These are phyloP conservation scores for Neotragus moschatus DNA, from an alignment of 2,113 vertebrate genomes.

Conservation along the genomic window DNA sequence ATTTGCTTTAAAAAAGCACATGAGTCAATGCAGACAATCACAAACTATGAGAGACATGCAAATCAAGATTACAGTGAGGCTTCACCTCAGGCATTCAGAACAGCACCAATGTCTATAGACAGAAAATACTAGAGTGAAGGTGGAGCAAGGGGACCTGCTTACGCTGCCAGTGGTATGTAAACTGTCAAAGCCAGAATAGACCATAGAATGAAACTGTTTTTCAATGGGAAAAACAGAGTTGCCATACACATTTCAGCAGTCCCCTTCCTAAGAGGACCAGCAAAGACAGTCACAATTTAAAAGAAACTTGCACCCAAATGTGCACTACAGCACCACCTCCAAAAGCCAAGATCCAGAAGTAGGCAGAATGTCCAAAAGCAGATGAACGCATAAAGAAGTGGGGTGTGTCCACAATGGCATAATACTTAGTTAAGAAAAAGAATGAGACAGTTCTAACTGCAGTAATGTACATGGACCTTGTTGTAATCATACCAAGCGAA, in stretches of 20 bases:
- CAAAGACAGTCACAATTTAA: neutral
- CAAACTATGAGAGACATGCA: neutral
- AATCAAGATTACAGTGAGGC: neutral
- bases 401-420: neutral
- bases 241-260: neutral
- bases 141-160: neutral
- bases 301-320: neutral
- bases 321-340: neutral
- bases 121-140: neutral
- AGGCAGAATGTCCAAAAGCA: neutral
- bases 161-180: neutral
- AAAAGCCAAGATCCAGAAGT: neutral
- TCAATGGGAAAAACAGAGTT: neutral
- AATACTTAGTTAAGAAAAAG: neutral
- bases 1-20: neutral
- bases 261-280: neutral
- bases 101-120: neutral
- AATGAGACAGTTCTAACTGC: neutral
- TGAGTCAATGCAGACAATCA: neutral
- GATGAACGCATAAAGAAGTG: neutral
- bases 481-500: neutral
- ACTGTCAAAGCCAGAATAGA: neutral
- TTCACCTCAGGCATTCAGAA: neutral
- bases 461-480: neutral
- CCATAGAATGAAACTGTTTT: neutral